These are phyloP conservation scores for Nesoenas mayeri DNA, from an alignment of 2,113 vertebrate species.

Conservation along the genomic window DNA sequence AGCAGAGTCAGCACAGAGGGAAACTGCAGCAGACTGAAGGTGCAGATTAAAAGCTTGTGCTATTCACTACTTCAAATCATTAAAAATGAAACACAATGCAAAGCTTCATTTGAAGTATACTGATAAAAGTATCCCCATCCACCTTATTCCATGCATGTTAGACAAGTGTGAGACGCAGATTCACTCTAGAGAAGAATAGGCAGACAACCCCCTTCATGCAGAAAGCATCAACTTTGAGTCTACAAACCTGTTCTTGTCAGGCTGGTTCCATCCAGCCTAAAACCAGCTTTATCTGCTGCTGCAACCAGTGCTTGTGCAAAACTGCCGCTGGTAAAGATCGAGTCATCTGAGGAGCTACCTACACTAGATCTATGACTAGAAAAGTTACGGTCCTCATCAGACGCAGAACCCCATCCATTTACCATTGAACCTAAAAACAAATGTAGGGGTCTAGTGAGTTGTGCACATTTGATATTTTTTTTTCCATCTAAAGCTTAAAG, in stretches of 20 bases:
- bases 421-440: constrained; percentile 97
- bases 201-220: constrained; percentile 71
- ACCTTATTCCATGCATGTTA: constrained; percentile 72
- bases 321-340: constrained; percentile 93
- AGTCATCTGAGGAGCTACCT: constrained; percentile 94
- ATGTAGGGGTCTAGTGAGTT: constrained; percentile 79
- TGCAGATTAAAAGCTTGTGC: constrained; percentile 44
- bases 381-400: constrained; percentile 95
- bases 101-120: neutral
- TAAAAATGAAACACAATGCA: neutral
- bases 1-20: constrained; percentile 21
- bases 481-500: constrained; percentile 40
- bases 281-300: constrained; percentile 96
- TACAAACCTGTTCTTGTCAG: constrained; percentile 96
- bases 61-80: constrained; percentile 22
- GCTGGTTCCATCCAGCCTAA: constrained; percentile 93
- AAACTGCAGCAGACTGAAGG: constrained; percentile 4
- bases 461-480: constrained; percentile 29
- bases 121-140: constrained; percentile 3
- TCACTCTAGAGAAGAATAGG: constrained; percentile 19
- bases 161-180: neutral
- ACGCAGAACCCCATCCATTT: constrained; percentile 98
- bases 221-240: constrained; percentile 66
- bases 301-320: constrained; percentile 96
- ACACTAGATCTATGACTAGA: constrained; percentile 96